Conservation (phyloP, 2,113 vertebrate species). For the Cygnus atratus region DNA sequence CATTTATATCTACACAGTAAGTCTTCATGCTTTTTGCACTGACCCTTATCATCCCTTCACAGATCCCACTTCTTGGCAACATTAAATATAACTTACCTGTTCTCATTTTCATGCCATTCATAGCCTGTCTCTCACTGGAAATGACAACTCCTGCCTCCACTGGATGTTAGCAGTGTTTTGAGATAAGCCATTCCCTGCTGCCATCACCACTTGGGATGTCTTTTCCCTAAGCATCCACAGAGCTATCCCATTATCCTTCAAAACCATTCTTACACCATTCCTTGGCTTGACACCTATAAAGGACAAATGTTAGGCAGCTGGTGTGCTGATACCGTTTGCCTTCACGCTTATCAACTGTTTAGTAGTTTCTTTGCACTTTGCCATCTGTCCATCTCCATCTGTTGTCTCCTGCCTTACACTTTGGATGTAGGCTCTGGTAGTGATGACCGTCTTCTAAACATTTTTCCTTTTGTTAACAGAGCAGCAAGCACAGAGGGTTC, state of each 20-base stretch:
- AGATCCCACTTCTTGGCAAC: background rate
- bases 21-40: background rate
- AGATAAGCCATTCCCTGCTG: background rate
- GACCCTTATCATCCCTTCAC: background rate
- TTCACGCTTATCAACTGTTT: conserved; percentile 54
- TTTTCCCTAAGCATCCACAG: background rate
- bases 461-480: background rate
- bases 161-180: background rate
- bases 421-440: background rate
- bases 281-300: conserved; percentile 18
- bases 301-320: conserved; percentile 59
- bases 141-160: background rate
- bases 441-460: background rate
- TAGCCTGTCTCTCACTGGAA: background rate
- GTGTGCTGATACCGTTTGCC: conserved; percentile 26
- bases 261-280: background rate
- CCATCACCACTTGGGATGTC: background rate
- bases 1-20: background rate
- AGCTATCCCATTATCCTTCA: conserved; percentile 1
- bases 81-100: background rate
- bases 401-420: background rate
- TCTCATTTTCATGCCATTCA: background rate
- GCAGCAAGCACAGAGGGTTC: background rate
- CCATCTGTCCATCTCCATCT: conserved; percentile 67
- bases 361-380: conserved; percentile 38